Evolutionary conservation across 2,888 invertebrate species (phyloP), one percentile per base, ranked within the genome.

Genomic region (Fragum whitleyi): DNA sequence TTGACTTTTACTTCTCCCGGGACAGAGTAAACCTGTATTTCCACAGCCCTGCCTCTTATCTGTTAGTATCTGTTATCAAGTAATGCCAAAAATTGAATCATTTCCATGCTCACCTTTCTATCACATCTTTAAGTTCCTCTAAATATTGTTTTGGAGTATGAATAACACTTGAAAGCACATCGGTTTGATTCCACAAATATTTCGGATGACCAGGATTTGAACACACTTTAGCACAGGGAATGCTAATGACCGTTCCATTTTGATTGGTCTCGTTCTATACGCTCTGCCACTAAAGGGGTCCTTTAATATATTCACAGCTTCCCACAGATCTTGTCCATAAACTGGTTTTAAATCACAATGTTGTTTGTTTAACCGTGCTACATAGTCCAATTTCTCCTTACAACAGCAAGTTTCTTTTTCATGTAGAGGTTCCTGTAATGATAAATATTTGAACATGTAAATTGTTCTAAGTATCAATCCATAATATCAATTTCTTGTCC

Each of bases 331-430:
- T 76, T 96, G 95, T 42, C 98, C 98, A 93, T 97, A 98, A 79
- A 98, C 95, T 75, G 98, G 98, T 92, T 96, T 96, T 0, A 96
- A 96, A 91, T 96, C 96, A 94, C 97, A 97, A 90, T 97, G 96
- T 61, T 96, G 95, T 89, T 96, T 96, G 94, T 98, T 98, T 28
- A 95, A 94, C 74, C 94, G 94, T 23, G 96, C 96, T 93, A 97
- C 95, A 65, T 96, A 95, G 67, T 95, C 95, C 77, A 96, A 94
- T 87, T 96, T 95, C 9, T 95, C 95, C 89, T 95, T 95, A 59
- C 96, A 94, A 81, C 95, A 84, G 68, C 86, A 69, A 28, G 74
- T 75, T 72, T 86, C 81, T 74, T 88, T 90, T 85, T 93, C 90
- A 88, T 95, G 95, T 69, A 95, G 84, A 53, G 94, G 93, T 6